Evolutionary conservation across 1,140 invertebrate genomes (phyloP), one percentile per base, ranked within the genome.

Genomic region (Chrysoperla carnea): DNA sequence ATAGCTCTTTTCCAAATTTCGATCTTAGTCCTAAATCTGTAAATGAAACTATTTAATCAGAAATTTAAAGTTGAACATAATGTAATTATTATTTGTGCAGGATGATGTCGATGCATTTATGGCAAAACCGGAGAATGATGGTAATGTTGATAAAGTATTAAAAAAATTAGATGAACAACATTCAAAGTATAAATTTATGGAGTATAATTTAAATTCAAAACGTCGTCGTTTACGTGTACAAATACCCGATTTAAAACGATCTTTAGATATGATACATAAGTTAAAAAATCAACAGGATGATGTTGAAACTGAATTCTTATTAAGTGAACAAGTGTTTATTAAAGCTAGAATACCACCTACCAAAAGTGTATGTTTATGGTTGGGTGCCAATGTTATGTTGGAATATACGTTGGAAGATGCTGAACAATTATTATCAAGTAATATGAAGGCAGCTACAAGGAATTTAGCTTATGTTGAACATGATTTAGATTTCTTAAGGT

Each of bases 321-420:
- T 99, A 6, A 94, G 91, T 44, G 92, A 97, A 60, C 90, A 96
- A 69, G 82, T 97, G 13, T 97, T 87, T 66, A 78, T 89, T 6
- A 92, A 91, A 57, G 81, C 78, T 28, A 70, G 88, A 55, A 74
- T 89, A 48, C 81, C 89, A 52, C 90, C 91, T 6, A 93, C 89
- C 14, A 78, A 95, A 51, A 92, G 78, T 60, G 91, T 99, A 11
- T 93, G 84, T 56, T 68, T 99, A n/a, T 99, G 94, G 93, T 67
- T 99, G 42, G 94, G 94, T 23, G 94, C 94, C 15, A 97, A 95
- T 72, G 90, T 98, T 0, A 99, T 99, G 94, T 68, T 98, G 50
- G 94, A 98, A 62, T 99, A 98, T 68, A 77, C 78, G 8, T 63
- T 98, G 45, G 80, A 92, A 48, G 92, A 97, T 69, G 94, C 93